Evolutionary conservation across 1,140 invertebrate genomes (phyloP).

Genomic region (Agrypnia vestita): DNA sequence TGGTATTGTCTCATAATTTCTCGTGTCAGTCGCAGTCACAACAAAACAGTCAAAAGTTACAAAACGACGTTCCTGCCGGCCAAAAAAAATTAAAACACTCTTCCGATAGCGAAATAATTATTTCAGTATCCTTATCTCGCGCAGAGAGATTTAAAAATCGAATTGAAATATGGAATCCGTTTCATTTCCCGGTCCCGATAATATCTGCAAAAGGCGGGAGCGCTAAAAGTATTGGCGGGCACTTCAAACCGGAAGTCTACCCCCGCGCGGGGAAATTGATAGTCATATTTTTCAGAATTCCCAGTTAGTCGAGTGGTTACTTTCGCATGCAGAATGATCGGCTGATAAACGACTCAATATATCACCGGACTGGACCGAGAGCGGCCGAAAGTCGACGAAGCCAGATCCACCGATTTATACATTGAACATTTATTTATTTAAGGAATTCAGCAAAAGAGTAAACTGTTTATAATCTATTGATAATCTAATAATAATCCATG

Average conservation of each 20-base stretch:
- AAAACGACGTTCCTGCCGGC: too few relatives aligned
- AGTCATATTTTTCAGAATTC: slow-evolving; percentile 50
- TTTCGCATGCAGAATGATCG: slow-evolving; percentile 43
- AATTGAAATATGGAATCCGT: slow-evolving; percentile 20
- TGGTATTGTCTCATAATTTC: too few relatives aligned
- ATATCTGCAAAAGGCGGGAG: neutral
- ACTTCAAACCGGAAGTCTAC: slow-evolving; percentile 51
- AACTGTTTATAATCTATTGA: too few relatives aligned
- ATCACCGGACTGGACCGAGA: neutral
- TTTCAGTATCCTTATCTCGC: neutral
- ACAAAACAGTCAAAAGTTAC: too few relatives aligned
- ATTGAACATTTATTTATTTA: too few relatives aligned
- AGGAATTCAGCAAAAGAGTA: too few relatives aligned
- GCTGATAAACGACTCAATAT: slow-evolving; percentile 39
- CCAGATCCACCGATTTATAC: neutral
- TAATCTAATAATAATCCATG: too few relatives aligned
- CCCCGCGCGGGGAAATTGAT: slow-evolving; percentile 48
- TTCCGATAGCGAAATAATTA: neutral
- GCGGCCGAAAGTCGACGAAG: neutral
- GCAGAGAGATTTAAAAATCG: slow-evolving; percentile 1
- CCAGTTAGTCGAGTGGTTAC: slow-evolving; percentile 40
- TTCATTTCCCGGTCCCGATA: slow-evolving; percentile 10
- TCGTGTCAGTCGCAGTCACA: too few relatives aligned
- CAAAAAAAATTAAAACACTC: too few relatives aligned
- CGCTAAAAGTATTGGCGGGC: slow-evolving; percentile 21